phyloP scores from a whole-genome alignment of 2,797 vertebrate genomes.

The Tangara arthus region DNA sequence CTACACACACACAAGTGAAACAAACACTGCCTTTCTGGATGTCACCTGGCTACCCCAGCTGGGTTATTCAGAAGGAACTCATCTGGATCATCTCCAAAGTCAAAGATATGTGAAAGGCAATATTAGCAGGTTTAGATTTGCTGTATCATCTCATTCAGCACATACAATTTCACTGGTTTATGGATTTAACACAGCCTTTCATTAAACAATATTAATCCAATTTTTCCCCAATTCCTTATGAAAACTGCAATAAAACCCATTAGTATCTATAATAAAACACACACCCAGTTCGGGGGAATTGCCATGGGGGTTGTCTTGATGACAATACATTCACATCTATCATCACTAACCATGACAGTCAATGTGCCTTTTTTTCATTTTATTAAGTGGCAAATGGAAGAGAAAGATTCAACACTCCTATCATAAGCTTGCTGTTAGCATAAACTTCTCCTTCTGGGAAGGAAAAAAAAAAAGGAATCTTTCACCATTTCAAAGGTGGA shows the following conservation, averaged over 20 bases:
- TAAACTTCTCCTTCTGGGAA: not conserved
- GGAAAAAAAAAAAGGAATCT: not conserved
- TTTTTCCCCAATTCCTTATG: not conserved
- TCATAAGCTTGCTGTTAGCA: not conserved
- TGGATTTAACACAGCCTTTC: not conserved
- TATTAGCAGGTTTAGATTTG: not conserved
- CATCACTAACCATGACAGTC: not conserved
- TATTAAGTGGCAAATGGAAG: not conserved
- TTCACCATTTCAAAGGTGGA: not conserved
- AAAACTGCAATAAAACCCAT: not conserved
- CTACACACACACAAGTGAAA: not conserved
- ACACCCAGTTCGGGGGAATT: not conserved
- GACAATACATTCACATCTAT: not conserved
- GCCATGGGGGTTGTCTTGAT: too few relatives aligned
- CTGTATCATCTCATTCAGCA: not conserved
- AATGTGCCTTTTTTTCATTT: not conserved
- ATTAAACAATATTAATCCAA: not conserved
- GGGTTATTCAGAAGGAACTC: not conserved
- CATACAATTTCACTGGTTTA: not conserved
- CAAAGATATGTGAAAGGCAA: not conserved
- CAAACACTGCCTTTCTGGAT: not conserved
- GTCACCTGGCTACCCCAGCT: not conserved
- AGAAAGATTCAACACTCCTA: not conserved
- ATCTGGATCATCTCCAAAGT: not conserved
- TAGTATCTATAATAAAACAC: not conserved